Base-by-base conservation (phyloP, 2,797 vertebrate species). In the Sebastes steindachneri region DNA sequence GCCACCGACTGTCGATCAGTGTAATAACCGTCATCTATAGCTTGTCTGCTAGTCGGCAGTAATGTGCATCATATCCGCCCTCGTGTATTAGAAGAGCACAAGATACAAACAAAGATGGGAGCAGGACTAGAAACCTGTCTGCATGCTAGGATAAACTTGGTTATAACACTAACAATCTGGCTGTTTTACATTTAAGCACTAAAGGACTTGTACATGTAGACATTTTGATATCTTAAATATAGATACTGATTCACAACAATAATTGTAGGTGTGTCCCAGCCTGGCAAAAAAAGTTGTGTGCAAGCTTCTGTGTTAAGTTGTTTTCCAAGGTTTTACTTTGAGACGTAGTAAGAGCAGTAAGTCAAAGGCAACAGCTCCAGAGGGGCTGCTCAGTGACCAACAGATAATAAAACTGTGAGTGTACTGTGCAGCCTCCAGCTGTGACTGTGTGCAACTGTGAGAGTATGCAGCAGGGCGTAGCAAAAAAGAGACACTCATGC, bases 361-460 rank as follows among this genome's bases (percentile, higher is more conserved):
- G 84, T 79, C 37, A 74, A 75, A 81, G 71, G 28, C 29, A 64
- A 51, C 17, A 29, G 73, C 72, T 84, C 73, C 71, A 28, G 68
- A 23, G 48, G 58, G 77, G 60, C 57, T 63, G 77, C 79, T 82
- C 76, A 37, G 82, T 77, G 80, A 86, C 85, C 58, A 62, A 28
- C 55, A 84, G 79, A 89, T 86, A 86, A 77, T 86, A 86, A 77
- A 88, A 75, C 74, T 48, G 64, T 57, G 79, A 79, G 80, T 63
- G 66, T 41, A 68, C 35, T 64, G 21, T 68, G 80, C 73, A 88
- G 81, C 70, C 41, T 87, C 86, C 74, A 86, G 79, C 73, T 86
- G 90, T 73, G 82, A 60, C 53, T 73, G 35, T 80, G 78, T 79
- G 53, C 58, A 70, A 35, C 25, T 74, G 54, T 63, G 72, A 75